Percentiles rank a stretch among this genome's conserved stretches.
Evolutionary conservation across 1,140 invertebrate genomes (phyloP).

Genomic region (Lepidurus packardi): DNA sequence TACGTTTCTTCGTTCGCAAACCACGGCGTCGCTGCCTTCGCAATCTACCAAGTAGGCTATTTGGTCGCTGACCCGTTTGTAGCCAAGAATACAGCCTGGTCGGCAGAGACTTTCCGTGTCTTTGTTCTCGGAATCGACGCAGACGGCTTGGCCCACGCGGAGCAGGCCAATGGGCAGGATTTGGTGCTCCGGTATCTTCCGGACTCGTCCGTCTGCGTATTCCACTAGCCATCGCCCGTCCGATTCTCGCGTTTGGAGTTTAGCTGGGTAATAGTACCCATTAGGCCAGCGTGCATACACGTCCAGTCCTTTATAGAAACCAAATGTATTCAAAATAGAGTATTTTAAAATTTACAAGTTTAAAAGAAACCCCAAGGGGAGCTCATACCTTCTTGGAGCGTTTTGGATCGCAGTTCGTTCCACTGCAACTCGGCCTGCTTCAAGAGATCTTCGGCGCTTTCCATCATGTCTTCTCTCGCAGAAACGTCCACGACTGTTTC

Average conservation of each 20-base stretch:
- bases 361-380: too few species aligned
- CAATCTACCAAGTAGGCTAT: not conserved
- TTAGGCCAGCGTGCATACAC: not conserved
- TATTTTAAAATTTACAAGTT: too few species aligned
- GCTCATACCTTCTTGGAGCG: not conserved
- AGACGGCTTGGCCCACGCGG: not conserved
- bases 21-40: not conserved
- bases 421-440: not conserved
- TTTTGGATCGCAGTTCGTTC: not conserved
- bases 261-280: constrained; percentile 8
- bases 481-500: not conserved
- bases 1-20: not conserved
- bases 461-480: not conserved
- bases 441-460: not conserved
- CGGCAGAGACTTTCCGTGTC: not conserved
- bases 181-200: not conserved
- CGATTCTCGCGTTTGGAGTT: not conserved
- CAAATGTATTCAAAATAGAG: too few species aligned
- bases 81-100: not conserved
- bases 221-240: not conserved
- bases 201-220: not conserved
- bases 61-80: not conserved
- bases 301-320: not conserved
- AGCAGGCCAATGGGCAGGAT: constrained; percentile 5
- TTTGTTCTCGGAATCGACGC: not conserved